Evolutionary conservation across 2,888 invertebrate genomes (phyloP), one percentile per base, ranked within the genome.

Genomic region (Netelia virgata): DNA sequence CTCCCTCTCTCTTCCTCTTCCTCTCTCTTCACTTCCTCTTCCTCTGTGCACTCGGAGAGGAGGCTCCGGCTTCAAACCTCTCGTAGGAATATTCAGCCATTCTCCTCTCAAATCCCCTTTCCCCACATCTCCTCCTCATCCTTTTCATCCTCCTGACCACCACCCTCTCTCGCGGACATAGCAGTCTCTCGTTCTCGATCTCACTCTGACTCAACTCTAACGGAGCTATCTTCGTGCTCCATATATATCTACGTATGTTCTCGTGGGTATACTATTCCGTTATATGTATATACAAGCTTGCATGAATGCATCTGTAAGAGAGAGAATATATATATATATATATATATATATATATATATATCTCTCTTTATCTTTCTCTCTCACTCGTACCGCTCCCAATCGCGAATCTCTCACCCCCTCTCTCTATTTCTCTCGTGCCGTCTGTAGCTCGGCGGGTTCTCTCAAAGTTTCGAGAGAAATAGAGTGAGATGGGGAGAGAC

Each of bases 61-160:
- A 83, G 85, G 82, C 87, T 85, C 85, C 69, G 86, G 88, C 70
- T 86, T 86, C 88, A 88, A 88, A 85, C 85, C 85, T 89, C 91
- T 91, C 89, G 88, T 75, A 91, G 90, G 91, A 91, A 91, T 91
- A 91, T 91, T 91, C 91, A 89, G 86, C 90, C 89, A 89, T 91
- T 90, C 87, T 88, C 80, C 84, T 79, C 83, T 82, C 85, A 85
- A 87, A 86, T 85, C 84, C 88, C 86, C 87, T 75, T 76, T 83
- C 73, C 69, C 76, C 82, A 84, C 57, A 78, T 73, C 84, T 85
- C 81, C 86, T 85, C 84, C 85, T 83, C 86, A 66, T 74, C 69
- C 77, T 61, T 8, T 73, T 68, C 9, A n/a, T 16, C 55, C 69
- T 78, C 87, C 74, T 61, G 36, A 61, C 70, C 55, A 18, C 64